Evolutionary conservation across 2,113 vertebrate species (phyloP).

Genomic region (Zeus faber): DNA sequence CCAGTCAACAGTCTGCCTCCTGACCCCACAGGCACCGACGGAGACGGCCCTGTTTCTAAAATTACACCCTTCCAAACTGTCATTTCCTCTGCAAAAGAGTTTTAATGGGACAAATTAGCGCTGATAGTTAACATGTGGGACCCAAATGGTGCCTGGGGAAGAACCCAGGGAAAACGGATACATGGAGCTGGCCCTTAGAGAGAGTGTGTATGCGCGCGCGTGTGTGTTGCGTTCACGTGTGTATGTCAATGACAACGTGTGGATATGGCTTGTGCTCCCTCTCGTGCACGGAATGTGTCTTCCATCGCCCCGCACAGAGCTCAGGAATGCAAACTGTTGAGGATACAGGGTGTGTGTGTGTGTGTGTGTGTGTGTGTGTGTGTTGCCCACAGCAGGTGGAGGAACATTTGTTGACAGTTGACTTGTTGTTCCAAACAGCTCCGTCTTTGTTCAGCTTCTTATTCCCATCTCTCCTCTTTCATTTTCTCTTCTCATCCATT

Average conservation of each 20-base stretch:
- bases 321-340: slow-evolving; percentile 49
- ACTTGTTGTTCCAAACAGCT: slow-evolving; percentile 33
- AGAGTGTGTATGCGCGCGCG: slow-evolving; percentile 22
- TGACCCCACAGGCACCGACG: slow-evolving; percentile 70
- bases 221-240: slow-evolving; percentile 2
- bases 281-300: slow-evolving; percentile 10
- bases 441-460: slow-evolving; percentile 24
- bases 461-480: not conserved
- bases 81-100: slow-evolving; percentile 77
- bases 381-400: slow-evolving; percentile 56
- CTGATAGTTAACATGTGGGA: slow-evolving; percentile 77
- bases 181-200: slow-evolving; percentile 34
- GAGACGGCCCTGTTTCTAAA: slow-evolving; percentile 74
- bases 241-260: not conserved
- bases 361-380: slow-evolving; percentile 19
- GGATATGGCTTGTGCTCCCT: not conserved
- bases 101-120: slow-evolving; percentile 77
- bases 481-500: too few relatives aligned
- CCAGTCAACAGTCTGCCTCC: slow-evolving; percentile 55
- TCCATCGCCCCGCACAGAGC: slow-evolving; percentile 21
- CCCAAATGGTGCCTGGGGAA: slow-evolving; percentile 39
- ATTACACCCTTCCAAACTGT: slow-evolving; percentile 79
- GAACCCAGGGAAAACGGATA: slow-evolving; percentile 2
- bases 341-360: slow-evolving; percentile 19
- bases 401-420: slow-evolving; percentile 59